Base-by-base conservation (phyloP, 92 coral and sea anemone genomes). In the Actinernus sp. region DNA sequence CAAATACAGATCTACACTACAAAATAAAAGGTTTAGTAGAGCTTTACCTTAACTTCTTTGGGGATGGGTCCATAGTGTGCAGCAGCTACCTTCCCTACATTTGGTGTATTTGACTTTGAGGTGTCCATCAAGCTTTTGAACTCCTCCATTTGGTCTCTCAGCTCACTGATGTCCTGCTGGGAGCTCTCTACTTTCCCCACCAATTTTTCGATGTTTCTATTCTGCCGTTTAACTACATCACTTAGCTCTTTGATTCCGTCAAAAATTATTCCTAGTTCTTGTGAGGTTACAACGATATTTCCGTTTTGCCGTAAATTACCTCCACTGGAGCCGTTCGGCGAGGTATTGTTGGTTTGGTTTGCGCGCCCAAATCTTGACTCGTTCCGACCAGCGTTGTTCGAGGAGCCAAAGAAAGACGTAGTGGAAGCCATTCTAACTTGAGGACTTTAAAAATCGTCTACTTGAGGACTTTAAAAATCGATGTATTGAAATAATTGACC, bases 191-290 rank as follows among this genome's bases (percentile, higher is more conserved):
- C n/a, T n/a, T n/a, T n/a, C n/a, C n/a, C n/a, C n/a, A n/a, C n/a
- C n/a, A n/a, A n/a, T n/a, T n/a, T n/a, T 34, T 49, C 61, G 8
- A 65, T n/a, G 26, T 32, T 32, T 21, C 7, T 52, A 26, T 48
- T 48, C 45, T 67, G 74, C n/a, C 63, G 38, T 40, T 40, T 54
- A 3, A 68, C 52, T 3, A 38, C 23, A 26, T 68, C 75, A 0
- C 63, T 56, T 9, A 68, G 38, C 18, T 37, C 55, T 40, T 68
- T 68, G 0, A 68, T 39, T 2, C 53, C 23, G 48, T 68, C 63
- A 22, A 68, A 68, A 23, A 68, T 22, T 43, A 36, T 33, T 12
- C 58, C 41, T 3, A 68, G 18, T 26, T 68, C 75, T 4, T 63
- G 28, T 3, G 36, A 25, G 1, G 75, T 52, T 4, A 68, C 75